phyloP scores from a whole-genome alignment of 1,140 invertebrate species.

The Delia radicum region DNA sequence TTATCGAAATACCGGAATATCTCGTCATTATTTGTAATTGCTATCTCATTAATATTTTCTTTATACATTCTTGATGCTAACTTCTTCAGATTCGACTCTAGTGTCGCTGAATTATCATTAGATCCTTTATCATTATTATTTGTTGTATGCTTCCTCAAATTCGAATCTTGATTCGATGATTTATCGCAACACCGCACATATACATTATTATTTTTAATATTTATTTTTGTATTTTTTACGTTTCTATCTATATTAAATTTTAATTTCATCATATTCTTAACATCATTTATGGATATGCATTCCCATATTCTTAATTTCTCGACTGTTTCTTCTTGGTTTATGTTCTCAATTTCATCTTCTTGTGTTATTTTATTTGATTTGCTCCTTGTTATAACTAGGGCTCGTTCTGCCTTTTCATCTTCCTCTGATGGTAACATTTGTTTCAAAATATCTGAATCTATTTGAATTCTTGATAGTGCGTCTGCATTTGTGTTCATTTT shows the following conservation, averaged over 20 bases:
- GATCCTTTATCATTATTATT: background rate
- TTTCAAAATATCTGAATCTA: slow-evolving; percentile 7
- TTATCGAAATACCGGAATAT: background rate
- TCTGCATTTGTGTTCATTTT: slow-evolving; percentile 26
- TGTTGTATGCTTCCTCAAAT: background rate
- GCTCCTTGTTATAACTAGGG: slow-evolving; percentile 2
- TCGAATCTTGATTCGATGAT: background rate
- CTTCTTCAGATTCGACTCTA: background rate
- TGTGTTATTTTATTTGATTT: background rate
- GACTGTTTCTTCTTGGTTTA: background rate
- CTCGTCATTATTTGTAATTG: background rate
- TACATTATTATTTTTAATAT: background rate
- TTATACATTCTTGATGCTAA: background rate
- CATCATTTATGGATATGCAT: slow-evolving; percentile 6
- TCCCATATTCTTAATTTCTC: background rate
- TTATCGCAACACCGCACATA: background rate
- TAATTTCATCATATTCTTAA: slow-evolving; percentile 11
- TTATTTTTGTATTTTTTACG: background rate
- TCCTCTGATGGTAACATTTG: background rate
- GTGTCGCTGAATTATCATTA: background rate
- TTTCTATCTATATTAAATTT: background rate
- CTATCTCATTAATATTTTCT: background rate
- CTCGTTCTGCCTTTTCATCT: background rate
- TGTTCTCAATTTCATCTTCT: background rate
- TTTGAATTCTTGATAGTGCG: slow-evolving; percentile 19